phyloP scores from a whole-genome alignment of 1,140 invertebrate species.

The Geopemphigus sp. region DNA sequence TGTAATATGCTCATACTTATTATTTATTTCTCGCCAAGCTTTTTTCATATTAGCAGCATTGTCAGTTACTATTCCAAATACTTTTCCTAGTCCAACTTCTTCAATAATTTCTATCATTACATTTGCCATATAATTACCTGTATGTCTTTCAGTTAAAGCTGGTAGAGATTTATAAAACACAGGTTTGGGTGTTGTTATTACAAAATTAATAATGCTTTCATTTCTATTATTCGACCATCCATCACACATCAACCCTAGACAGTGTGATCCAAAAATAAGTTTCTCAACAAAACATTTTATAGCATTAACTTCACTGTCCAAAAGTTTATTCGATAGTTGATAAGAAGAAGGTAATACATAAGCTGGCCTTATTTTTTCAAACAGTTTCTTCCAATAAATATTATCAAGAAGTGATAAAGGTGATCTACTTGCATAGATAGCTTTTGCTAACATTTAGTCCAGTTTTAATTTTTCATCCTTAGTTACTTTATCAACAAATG shows the following conservation, averaged over 20 bases:
- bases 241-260: conserved; percentile 10
- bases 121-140: conserved; percentile 52
- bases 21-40: conserved; percentile 40
- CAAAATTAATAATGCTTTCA: conserved; percentile 51
- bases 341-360: conserved; percentile 48
- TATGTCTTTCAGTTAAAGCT: conserved; percentile 52
- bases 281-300: not conserved
- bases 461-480: conserved; percentile 18
- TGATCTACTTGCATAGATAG: conserved; percentile 50
- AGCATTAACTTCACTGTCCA: conserved; percentile 50
- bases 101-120: conserved; percentile 53
- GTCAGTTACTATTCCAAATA: conserved; percentile 53
- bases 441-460: conserved; percentile 12
- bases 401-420: conserved; percentile 51
- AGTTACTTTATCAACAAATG: no score
- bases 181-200: conserved; percentile 54
- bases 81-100: conserved; percentile 53
- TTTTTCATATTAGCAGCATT: conserved; percentile 53
- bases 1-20: conserved; percentile 1
- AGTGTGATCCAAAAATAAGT: conserved; percentile 46
- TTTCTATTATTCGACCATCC: not conserved
- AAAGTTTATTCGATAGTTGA: conserved; percentile 49
- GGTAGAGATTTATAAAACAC: conserved; percentile 53
- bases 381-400: conserved; percentile 52
- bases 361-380: no score